Evolutionary conservation across 2,113 vertebrate genomes (phyloP).

Genomic region (Gorsachius goisagi): DNA sequence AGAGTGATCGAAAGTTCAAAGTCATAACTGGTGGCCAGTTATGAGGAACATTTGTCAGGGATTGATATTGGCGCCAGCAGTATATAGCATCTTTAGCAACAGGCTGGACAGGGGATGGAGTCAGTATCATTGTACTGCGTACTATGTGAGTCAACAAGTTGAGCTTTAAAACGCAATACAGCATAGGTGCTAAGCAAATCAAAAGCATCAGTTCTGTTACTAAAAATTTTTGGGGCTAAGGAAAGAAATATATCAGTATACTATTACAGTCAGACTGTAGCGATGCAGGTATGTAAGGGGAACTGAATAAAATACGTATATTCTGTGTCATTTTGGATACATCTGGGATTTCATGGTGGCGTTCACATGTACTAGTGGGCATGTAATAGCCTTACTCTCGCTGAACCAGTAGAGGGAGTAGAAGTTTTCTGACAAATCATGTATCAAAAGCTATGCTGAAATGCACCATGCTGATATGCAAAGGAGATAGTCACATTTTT

Average conservation of each 20-base stretch:
- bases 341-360: rapidly evolving
- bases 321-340: not conserved
- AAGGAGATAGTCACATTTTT: not conserved
- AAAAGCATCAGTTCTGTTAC: not conserved
- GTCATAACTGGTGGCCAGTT: not conserved
- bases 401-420: constrained; percentile 41
- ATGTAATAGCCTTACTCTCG: not conserved
- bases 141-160: rapidly evolving
- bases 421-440: not conserved
- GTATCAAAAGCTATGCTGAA: not conserved
- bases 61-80: not conserved
- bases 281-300: not conserved
- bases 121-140: rapidly evolving
- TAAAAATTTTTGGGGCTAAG: not conserved
- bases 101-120: not conserved
- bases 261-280: not conserved
- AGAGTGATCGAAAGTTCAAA: not conserved
- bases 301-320: rapidly evolving
- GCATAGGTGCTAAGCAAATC: not conserved
- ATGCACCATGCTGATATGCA: not conserved
- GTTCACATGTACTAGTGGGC: rapidly evolving
- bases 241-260: not conserved
- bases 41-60: not conserved
- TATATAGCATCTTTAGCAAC: not conserved
- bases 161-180: not conserved